Evolutionary conservation across 2,888 invertebrate species (phyloP).

Genomic region (Amphipoea oculea): DNA sequence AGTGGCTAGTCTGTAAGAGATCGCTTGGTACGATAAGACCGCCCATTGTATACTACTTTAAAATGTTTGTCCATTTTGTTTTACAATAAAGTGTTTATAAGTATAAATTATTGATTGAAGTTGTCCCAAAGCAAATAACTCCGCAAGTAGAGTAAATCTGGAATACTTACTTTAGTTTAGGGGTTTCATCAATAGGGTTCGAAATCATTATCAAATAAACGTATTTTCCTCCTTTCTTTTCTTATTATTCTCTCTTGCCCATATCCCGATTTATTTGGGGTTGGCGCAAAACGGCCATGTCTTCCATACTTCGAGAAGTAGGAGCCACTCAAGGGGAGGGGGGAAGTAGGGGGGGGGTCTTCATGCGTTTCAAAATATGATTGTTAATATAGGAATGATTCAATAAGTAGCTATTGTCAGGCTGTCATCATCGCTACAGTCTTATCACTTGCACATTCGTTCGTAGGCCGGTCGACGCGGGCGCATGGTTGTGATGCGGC

Average conservation of each 20-base stretch:
- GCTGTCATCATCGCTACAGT: slow-evolving; percentile 5
- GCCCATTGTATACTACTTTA: not conserved
- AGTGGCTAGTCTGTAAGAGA: too few species aligned
- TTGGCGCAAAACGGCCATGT: not conserved
- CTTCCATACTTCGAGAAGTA: not conserved
- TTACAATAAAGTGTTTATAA: not conserved
- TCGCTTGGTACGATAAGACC: too few species aligned
- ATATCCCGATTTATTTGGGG: not conserved
- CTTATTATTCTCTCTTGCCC: too few species aligned
- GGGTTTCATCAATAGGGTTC: not conserved
- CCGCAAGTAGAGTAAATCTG: not conserved
- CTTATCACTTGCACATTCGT: slow-evolving; percentile 1
- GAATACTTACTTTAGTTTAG: not conserved
- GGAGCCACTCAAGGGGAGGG: not conserved
- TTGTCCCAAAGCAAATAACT: not conserved
- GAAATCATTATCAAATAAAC: not conserved
- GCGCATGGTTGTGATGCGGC: slow-evolving; percentile 52
- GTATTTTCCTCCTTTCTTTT: too few species aligned
- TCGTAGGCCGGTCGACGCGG: slow-evolving; percentile 1
- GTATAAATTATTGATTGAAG: not conserved
- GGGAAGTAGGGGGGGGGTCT: not conserved
- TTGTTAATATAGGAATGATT: not conserved
- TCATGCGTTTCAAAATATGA: not conserved
- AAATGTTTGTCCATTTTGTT: too few species aligned
- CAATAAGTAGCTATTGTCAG: too few species aligned